Percentiles rank a stretch among this genome's conserved stretches.
These are phyloP conservation scores for Parnassius smintheus DNA, from an alignment of 2,888 invertebrate genomes.

Conservation along the genomic window DNA sequence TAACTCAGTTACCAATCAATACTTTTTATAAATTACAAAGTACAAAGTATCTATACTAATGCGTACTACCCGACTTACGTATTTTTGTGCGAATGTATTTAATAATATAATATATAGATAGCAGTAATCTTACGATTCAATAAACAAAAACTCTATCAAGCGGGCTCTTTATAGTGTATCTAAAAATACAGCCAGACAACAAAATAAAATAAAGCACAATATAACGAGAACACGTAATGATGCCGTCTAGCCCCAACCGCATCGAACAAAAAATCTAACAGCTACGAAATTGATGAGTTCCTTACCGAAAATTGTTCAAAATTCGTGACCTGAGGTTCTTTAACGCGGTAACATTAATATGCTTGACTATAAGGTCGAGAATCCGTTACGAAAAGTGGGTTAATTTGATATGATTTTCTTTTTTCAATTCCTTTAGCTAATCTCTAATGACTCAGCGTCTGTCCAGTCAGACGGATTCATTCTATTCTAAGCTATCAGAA, in stretches of 20 bases:
- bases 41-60: too few relatives aligned
- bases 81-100: neutral
- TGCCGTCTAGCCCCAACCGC: constrained; percentile 46
- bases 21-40: too few relatives aligned
- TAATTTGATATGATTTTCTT: constrained; percentile 19
- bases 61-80: too few relatives aligned
- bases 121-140: constrained; percentile 1
- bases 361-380: constrained; percentile 4
- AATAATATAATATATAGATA: neutral
- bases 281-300: constrained; percentile 60
- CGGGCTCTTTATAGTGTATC: neutral
- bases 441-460: constrained; percentile 60
- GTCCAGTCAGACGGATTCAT: constrained; percentile 47
- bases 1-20: too few relatives aligned
- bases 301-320: constrained; percentile 59
- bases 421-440: constrained; percentile 24
- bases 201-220: constrained; percentile 23
- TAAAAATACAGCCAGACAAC: constrained; percentile 17
- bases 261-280: constrained; percentile 52
- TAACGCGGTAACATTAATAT: constrained; percentile 25
- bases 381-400: constrained; percentile 11
- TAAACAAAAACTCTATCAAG: constrained; percentile 7
- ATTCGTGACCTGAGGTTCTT: constrained; percentile 44
- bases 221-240: constrained; percentile 41
- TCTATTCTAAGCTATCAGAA: constrained; percentile 35